phyloP scores from a whole-genome alignment of 2,888 invertebrate species.

The Adela reaumurella region DNA sequence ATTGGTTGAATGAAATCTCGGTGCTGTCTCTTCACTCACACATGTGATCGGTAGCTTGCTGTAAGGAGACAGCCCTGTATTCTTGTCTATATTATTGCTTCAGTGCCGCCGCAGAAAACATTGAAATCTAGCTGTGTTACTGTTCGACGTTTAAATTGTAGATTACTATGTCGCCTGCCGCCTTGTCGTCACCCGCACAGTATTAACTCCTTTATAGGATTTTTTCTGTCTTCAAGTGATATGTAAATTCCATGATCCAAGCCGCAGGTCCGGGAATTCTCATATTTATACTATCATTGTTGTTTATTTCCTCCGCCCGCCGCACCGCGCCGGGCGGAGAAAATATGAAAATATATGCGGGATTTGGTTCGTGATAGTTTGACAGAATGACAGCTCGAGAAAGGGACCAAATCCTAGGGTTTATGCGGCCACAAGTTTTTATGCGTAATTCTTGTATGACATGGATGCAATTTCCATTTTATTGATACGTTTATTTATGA shows the following conservation, averaged over 20 bases:
- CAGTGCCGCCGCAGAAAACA: too few relatives aligned
- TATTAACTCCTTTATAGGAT: slow-evolving; percentile 36
- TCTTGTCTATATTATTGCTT: too few relatives aligned
- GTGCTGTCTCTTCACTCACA: too few relatives aligned
- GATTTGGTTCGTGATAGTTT: slow-evolving; percentile 44
- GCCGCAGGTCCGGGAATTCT: slow-evolving; percentile 40
- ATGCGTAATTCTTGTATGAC: not conserved
- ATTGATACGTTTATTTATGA: too few relatives aligned
- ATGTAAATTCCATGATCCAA: slow-evolving; percentile 41
- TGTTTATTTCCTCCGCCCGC: slow-evolving; percentile 42
- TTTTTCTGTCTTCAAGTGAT: slow-evolving; percentile 46
- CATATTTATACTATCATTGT: slow-evolving; percentile 47
- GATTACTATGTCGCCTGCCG: too few relatives aligned
- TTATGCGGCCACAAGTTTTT: not conserved
- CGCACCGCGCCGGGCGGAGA: slow-evolving; percentile 27
- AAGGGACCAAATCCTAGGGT: not conserved
- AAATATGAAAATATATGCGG: slow-evolving; percentile 44
- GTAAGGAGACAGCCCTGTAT: too few relatives aligned
- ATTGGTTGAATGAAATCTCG: too few relatives aligned
- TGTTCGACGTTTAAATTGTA: too few relatives aligned
- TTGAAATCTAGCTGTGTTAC: too few relatives aligned
- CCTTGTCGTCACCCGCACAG: slow-evolving; percentile 7
- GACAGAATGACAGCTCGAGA: slow-evolving; percentile 52
- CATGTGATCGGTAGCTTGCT: too few relatives aligned
- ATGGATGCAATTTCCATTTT: not conserved